Percentiles rank a stretch among this genome's conserved stretches.
Conservation (phyloP, 2,888 invertebrate genomes). For the Petrolisthes manimaculis region DNA sequence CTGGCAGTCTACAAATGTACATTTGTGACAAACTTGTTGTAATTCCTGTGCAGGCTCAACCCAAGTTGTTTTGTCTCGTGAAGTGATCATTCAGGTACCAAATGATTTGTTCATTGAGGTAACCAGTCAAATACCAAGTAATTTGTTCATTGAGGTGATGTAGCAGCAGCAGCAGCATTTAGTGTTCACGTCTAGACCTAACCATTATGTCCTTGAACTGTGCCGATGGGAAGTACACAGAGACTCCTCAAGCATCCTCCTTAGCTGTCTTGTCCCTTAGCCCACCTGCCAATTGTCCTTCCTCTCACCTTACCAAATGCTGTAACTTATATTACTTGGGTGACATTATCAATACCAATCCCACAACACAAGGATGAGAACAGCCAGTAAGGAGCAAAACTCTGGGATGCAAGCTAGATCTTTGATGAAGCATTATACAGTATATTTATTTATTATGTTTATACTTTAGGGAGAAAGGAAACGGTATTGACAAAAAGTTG, state of each 20-base stretch:
- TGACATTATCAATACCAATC: conserved; percentile 6
- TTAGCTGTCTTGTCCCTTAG: conserved; percentile 5
- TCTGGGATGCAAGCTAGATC: conserved; percentile 17
- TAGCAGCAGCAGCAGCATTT: conserved; percentile 9
- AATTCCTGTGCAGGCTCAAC: conserved; percentile 53
- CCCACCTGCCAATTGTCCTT: neutral
- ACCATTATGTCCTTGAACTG: neutral
- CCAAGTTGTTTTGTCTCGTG: conserved; percentile 31
- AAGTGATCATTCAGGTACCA: conserved; percentile 34
- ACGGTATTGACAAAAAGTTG: too few species aligned
- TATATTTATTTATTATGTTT: too few species aligned
- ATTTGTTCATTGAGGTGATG: neutral
- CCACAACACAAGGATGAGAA: conserved; percentile 47
- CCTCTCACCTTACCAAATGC: neutral
- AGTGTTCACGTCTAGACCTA: conserved; percentile 9
- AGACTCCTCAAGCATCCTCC: conserved; percentile 3
- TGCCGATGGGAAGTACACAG: neutral
- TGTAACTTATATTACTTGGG: neutral
- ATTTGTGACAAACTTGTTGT: conserved; percentile 44
- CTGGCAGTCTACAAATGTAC: conserved; percentile 59
- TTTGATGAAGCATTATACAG: neutral
- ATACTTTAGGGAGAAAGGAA: too few species aligned
- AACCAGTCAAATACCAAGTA: neutral
- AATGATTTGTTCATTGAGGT: conserved; percentile 2
- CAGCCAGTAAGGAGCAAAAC: conserved; percentile 60